Evolutionary conservation across 2,113 vertebrate species (phyloP).

Genomic region (human): GRCh38 chr1:143891001-143891500

Average conservation of each 20-base stretch:
- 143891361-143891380: not conserved
- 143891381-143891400: not conserved
- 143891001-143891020: not conserved
- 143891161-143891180: not conserved
- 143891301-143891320: not conserved
- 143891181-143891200: not conserved
- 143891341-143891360: not conserved
- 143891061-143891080: not conserved
- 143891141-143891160: not conserved
- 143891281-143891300: not conserved
- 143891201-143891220: not conserved
- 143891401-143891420: not conserved
- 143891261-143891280: not conserved
- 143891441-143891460: not conserved
- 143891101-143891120: not conserved
- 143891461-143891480: not conserved
- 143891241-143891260: not conserved
- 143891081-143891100: not conserved
- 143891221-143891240: not conserved
- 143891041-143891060: not conserved
- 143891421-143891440: not conserved
- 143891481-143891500: not conserved
- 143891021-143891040: not conserved
- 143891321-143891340: not conserved
- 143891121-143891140: not conserved